Conservation (phyloP, 2,888 invertebrate species). For the Mythimna lalbum region DNA sequence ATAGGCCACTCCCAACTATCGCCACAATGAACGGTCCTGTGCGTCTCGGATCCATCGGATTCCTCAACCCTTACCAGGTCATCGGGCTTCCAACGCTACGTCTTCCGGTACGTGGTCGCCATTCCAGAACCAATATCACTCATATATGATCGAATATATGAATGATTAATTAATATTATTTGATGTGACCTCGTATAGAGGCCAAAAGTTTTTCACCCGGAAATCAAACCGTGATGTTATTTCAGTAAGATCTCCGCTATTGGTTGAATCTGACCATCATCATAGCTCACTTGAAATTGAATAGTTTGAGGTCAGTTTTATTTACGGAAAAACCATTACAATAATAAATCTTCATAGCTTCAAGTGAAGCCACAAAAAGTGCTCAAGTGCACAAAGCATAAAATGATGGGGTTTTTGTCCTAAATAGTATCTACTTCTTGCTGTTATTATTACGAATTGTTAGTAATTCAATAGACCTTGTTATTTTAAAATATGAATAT, state of each 20-base stretch:
- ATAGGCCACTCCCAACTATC: too few relatives aligned
- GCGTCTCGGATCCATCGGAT: too few relatives aligned
- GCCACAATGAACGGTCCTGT: too few relatives aligned
- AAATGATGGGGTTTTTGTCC: neutral
- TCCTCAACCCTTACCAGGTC: too few relatives aligned
- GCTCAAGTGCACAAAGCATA: neutral
- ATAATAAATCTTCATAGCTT: neutral
- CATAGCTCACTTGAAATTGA: neutral
- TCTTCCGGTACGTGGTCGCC: too few relatives aligned
- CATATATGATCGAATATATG: too few relatives aligned
- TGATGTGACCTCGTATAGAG: too few relatives aligned
- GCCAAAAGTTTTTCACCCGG: neutral
- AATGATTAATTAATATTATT: too few relatives aligned
- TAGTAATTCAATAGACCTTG: neutral
- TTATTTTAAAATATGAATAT: neutral
- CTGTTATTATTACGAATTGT: neutral
- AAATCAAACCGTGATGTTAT: neutral
- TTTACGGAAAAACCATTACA: conserved; percentile 15
- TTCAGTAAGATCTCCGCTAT: neutral
- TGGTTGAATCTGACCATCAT: neutral
- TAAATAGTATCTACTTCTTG: conserved; percentile 6
- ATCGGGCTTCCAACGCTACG: too few relatives aligned
- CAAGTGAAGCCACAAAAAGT: conserved; percentile 14
- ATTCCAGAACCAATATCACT: too few relatives aligned
- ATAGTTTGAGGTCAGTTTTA: conserved; percentile 28